Conservation (phyloP, 2,113 vertebrate genomes). For the Xenopus borealis region DNA sequence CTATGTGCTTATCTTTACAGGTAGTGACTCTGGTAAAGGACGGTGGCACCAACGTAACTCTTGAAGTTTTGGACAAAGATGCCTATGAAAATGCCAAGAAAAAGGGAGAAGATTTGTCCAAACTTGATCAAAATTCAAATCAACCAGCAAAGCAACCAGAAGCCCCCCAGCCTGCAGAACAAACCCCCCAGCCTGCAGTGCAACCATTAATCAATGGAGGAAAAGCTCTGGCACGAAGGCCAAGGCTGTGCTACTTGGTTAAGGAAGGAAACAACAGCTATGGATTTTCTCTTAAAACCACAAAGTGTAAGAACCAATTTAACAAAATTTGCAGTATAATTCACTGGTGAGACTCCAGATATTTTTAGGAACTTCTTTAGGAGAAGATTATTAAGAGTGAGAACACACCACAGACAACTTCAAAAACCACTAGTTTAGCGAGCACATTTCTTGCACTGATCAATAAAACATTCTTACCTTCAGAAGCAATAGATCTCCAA, state of each 20-base stretch:
- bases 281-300: slow-evolving; percentile 82
- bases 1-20: slow-evolving; percentile 55
- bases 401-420: too few relatives aligned
- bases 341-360: too few relatives aligned
- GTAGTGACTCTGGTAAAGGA: slow-evolving; percentile 80
- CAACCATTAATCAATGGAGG: background rate
- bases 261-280: slow-evolving; percentile 68
- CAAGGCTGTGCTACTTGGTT: slow-evolving; percentile 82
- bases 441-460: too few relatives aligned
- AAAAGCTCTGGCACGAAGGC: slow-evolving; percentile 52
- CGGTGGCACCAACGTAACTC: slow-evolving; percentile 69
- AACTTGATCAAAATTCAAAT: slow-evolving; percentile 40
- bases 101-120: slow-evolving; percentile 63
- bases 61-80: slow-evolving; percentile 76
- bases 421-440: background rate
- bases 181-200: background rate
- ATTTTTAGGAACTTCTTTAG: too few relatives aligned
- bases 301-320: slow-evolving; percentile 66
- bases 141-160: background rate
- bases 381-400: too few relatives aligned
- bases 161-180: too few relatives aligned
- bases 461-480: too few relatives aligned
- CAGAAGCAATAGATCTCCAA: too few relatives aligned
- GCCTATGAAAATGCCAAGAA: slow-evolving; percentile 76
- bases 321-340: background rate